Evolutionary conservation across 2,113 vertebrate genomes (phyloP).

Genomic region (Trinectes maculatus): DNA sequence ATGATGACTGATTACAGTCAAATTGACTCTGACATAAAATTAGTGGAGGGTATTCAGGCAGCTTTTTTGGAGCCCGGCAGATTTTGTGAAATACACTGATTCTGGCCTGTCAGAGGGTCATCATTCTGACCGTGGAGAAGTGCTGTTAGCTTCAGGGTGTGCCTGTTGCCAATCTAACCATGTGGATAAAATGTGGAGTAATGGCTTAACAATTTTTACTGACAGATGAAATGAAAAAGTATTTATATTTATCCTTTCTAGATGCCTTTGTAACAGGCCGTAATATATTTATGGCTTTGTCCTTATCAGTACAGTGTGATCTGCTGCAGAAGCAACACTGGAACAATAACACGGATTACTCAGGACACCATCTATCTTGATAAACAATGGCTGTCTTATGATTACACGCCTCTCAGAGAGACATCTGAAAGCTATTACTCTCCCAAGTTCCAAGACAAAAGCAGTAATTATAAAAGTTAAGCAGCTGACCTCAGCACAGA

Average conservation of each 20-base stretch:
- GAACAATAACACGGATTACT: conserved; percentile 6
- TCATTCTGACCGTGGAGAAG: no score
- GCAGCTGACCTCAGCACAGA: conserved; percentile 55
- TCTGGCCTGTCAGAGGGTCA: conserved; percentile 5
- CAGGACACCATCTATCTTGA: conserved; percentile 34
- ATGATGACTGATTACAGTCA: rapidly evolving
- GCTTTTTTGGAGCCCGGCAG: neutral
- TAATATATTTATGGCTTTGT: conserved; percentile 12
- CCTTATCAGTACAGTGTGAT: conserved; percentile 25
- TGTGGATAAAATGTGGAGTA: conserved; percentile 2
- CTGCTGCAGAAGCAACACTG: conserved; percentile 44
- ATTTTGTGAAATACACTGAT: neutral
- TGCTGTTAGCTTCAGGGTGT: neutral
- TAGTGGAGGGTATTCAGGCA: neutral
- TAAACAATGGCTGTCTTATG: conserved; percentile 27
- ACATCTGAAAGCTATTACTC: conserved; percentile 73
- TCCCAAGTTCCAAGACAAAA: conserved; percentile 34
- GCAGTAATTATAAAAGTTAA: conserved; percentile 52
- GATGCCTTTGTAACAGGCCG: neutral
- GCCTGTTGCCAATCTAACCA: neutral
- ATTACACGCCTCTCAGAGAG: conserved; percentile 22
- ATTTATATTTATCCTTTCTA: conserved; percentile 4
- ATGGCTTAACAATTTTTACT: neutral
- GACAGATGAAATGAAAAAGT: conserved; percentile 12
- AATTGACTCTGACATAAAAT: conserved; percentile 28